Conservation (phyloP, 1,140 invertebrate species). For the Achatina immaculata region DNA sequence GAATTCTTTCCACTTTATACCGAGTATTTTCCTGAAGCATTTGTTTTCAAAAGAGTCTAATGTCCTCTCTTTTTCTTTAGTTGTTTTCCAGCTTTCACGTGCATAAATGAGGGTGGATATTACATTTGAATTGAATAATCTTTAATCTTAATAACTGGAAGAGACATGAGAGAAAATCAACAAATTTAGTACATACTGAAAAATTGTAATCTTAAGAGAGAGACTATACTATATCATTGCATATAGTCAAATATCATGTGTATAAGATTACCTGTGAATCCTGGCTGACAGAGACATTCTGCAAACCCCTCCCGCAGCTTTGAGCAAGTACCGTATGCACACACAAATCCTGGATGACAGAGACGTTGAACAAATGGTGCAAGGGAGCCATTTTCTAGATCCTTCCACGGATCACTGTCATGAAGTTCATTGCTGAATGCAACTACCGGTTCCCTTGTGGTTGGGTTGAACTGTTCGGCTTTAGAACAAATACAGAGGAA, state of each 20-base stretch:
- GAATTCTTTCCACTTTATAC: no score
- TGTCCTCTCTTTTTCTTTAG: no score
- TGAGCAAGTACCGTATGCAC: slow-evolving; percentile 2
- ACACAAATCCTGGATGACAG: slow-evolving; percentile 1
- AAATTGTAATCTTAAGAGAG: neutral
- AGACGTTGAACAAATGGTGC: neutral
- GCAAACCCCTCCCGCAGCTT: neutral
- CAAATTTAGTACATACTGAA: no score
- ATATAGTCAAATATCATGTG: neutral
- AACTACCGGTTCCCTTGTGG: neutral
- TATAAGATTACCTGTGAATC: neutral
- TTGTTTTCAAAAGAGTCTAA: no score
- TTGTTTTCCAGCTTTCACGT: no score
- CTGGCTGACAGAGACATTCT: neutral
- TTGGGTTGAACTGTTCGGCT: neutral
- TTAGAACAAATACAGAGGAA: neutral
- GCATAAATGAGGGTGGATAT: no score
- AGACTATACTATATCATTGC: neutral
- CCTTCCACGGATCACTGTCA: neutral
- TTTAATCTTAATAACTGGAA: neutral
- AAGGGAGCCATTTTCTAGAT: neutral
- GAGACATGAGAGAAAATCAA: no score
- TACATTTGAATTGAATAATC: neutral
- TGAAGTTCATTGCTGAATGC: neutral
- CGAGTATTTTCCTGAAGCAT: no score